phyloP scores from a whole-genome alignment of 2,113 vertebrate species.

The Zosterops lateralis region DNA sequence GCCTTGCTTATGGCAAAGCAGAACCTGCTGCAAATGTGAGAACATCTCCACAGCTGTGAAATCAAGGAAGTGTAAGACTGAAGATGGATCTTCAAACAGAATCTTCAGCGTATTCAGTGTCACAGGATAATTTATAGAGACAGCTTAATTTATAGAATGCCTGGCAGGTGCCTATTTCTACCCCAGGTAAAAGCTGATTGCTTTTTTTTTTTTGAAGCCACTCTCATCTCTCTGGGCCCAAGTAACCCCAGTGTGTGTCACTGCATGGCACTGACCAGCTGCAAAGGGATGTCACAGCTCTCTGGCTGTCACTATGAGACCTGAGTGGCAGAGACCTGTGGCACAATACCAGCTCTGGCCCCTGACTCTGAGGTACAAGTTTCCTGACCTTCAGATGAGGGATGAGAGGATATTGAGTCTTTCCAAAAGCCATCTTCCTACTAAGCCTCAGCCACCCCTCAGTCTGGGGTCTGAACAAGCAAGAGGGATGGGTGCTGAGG shows the following conservation, averaged over 20 bases:
- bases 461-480: not conserved
- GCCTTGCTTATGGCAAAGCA: not conserved
- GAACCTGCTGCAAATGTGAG: not conserved
- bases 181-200: not conserved
- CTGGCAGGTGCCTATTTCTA: not conserved
- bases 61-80: not conserved
- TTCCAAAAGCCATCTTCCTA: not conserved
- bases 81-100: not conserved
- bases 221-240: not conserved
- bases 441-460: not conserved
- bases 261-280: not conserved
- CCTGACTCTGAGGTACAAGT: not conserved
- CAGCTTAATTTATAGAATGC: not conserved
- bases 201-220: not conserved
- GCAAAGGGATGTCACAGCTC: not conserved
- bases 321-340: not conserved
- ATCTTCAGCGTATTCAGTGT: not conserved
- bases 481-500: not conserved
- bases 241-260: rapidly evolving
- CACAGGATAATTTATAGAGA: not conserved
- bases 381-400: not conserved
- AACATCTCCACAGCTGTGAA: not conserved
- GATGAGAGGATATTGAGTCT: not conserved
- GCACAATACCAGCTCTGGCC: not conserved
- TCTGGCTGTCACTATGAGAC: not conserved